Base-by-base conservation (phyloP, 2,113 vertebrate genomes). In the Takifugu bimaculatus region DNA sequence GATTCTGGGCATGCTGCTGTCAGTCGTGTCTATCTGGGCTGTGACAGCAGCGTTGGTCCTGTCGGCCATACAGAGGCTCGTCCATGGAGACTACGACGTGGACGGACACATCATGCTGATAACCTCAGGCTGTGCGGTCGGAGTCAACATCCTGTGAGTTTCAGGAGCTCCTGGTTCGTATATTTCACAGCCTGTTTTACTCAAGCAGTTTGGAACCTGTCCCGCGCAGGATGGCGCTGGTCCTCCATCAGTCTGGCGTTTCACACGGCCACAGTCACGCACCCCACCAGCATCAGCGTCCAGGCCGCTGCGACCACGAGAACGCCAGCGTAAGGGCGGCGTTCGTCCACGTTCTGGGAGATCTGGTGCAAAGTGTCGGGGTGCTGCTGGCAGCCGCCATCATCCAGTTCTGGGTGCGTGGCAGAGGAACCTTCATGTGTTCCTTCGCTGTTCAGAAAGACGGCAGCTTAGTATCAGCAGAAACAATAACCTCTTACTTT, bases 21-120 rank as follows among this genome's bases (percentile, higher is more conserved):
- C 94, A 0, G 91, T 96, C 5, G 61, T 94, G 60, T 95, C 95
- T 28, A 94, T 98, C 88, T 97, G 94, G 96, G 91, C 91, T 0
- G 90, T 98, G 77, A 93, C 94, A 0, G 93, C 86, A 0, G 88
- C 91, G 43, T 81, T 98, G 71, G 88, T 96, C 4, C 89, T 92
- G 47, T 79, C 94, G 47, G 95, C 94, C 0, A 64, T 73, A 0
- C 88, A 93, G 78, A 92, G 95, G 60, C 81, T 97, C 61, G 42
- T 91, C 20, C 91, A 84, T 0, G 91, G 83, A 0, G 73, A 95
- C 75, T 97, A 94, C 1, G 85, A 94, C 57, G 92, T 98, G 11
- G 68, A 94, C 63, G 89, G 90, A 0, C 48, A 32, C 0, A 80
- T 90, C 54, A 97, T 97, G 95, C 89, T 97, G 44, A 85, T 97